Evolutionary conservation across 2,888 invertebrate genomes (phyloP), one percentile per base, ranked within the genome.

Genomic region (Zhengitettix transpicula): DNA sequence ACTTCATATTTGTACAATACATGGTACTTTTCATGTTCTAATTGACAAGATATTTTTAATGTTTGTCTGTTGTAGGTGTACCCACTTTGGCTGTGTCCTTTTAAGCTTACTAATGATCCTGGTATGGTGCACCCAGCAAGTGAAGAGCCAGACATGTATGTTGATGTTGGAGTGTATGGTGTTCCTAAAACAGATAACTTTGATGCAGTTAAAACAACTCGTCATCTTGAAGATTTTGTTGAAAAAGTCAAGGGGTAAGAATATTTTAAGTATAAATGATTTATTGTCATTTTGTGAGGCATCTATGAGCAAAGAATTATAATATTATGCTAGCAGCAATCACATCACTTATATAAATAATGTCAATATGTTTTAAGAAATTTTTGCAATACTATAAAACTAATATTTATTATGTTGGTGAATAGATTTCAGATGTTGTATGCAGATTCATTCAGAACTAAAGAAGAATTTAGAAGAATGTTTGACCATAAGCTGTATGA

Each of bases 51-150:
- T 47, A 12, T 47, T n/a, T 47, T 47, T n/a, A 14, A 14, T 47
- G 12, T n/a, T 8, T 47, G 14, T 47, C n/a, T 47, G 69, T 71
- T 1, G 14, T 69, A 86, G 85, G 78, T 89, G 42, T 90, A 89
- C 68, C 90, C 90, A 0, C 73, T 90, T 5, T 91, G 90, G 89
- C 68, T 91, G 64, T 90, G 90, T 68, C 89, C 90, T 0, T 88
- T 89, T 73, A 81, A 78, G 67, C 73, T 90, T 62, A 81, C 79
- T 58, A 75, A 79, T 63, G 72, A 81, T 62, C 87, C 86, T 0
- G 90, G 90, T 0, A 81, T 89, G 75, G 74, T 90, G 59, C 82
- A 81, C 67, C 79, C 85, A 12, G 70, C 68, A 42, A 69, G 68
- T 9, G 69, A 70, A 1, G 72, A 72, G 64, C 72, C 73, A 56